A percentile compares a stretch with the other conserved stretches of the same genome.
phyloP scores from a whole-genome alignment of 2,113 vertebrate genomes.

The Galemys pyrenaicus region DNA sequence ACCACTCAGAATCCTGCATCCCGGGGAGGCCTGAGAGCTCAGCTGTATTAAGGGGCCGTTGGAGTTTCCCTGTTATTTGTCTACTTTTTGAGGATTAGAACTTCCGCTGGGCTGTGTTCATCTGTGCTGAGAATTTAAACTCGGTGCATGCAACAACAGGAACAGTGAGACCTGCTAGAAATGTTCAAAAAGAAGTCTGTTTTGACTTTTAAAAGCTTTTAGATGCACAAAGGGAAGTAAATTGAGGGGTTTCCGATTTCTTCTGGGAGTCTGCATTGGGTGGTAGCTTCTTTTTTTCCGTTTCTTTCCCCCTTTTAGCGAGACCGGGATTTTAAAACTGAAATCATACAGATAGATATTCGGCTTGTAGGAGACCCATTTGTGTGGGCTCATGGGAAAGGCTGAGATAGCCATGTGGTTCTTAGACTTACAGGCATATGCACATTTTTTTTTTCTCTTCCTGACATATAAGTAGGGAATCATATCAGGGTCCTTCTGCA shows the following conservation, averaged over 20 bases:
- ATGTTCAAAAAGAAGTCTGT: slow-evolving; percentile 61
- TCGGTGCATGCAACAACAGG: slow-evolving; percentile 45
- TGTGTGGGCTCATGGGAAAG: not conserved
- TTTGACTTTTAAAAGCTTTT: slow-evolving; percentile 69
- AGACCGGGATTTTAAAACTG: slow-evolving; percentile 62
- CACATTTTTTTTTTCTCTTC: not conserved
- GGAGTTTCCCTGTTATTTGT: slow-evolving; percentile 77
- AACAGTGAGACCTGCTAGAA: slow-evolving; percentile 56
- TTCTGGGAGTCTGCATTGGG: slow-evolving; percentile 35
- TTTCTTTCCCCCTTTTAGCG: not conserved
- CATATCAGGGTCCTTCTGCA: not conserved
- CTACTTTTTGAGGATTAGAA: slow-evolving; percentile 70
- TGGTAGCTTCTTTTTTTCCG: slow-evolving; percentile 23
- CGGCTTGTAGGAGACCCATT: not conserved
- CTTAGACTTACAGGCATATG: not conserved
- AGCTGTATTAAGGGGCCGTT: slow-evolving; percentile 62
- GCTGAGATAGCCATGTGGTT: not conserved
- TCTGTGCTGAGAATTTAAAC: slow-evolving; percentile 70
- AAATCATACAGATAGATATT: not conserved
- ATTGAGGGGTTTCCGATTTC: slow-evolving; percentile 72
- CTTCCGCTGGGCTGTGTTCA: slow-evolving; percentile 33
- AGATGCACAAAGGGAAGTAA: slow-evolving; percentile 59
- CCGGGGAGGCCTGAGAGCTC: slow-evolving; percentile 65
- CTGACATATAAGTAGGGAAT: not conserved
- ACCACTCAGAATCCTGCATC: slow-evolving; percentile 49